A percentile compares a stretch with the other conserved stretches of the same genome.
Evolutionary conservation across 1,140 invertebrate species (phyloP).

Genomic region (Zaprionus camerounensis): DNA sequence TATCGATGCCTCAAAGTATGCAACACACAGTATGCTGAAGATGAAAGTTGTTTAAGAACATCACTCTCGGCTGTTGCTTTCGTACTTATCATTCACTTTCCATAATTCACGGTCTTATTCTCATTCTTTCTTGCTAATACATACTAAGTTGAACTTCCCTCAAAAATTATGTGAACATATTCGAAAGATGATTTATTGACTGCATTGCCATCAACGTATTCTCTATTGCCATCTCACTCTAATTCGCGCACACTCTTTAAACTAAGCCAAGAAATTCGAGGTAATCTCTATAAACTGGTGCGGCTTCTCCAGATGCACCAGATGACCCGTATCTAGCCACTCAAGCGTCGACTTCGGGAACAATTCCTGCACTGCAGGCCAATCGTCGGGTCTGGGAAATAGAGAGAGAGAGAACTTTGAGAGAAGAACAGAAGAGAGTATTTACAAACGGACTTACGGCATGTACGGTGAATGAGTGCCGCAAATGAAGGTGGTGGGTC

Average conservation of each 20-base stretch:
- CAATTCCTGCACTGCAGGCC: slow-evolving; percentile 88
- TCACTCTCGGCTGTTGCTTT: no score
- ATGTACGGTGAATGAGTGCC: slow-evolving; percentile 92
- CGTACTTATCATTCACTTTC: no score
- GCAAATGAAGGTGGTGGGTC: slow-evolving; percentile 92
- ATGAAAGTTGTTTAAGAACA: no score
- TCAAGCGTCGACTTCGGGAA: slow-evolving; percentile 91
- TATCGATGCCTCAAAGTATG: no score
- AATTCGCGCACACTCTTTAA: slow-evolving; percentile 27
- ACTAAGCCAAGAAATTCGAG: slow-evolving; percentile 85
- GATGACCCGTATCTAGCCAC: slow-evolving; percentile 93
- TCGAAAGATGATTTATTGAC: neutral
- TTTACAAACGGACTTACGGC: slow-evolving; percentile 85
- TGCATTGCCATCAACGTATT: neutral
- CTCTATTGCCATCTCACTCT: slow-evolving; percentile 35
- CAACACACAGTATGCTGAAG: no score
- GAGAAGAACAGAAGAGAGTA: no score
- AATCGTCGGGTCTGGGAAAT: slow-evolving; percentile 86
- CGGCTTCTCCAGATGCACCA: slow-evolving; percentile 96
- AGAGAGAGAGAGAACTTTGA: slow-evolving; percentile 49
- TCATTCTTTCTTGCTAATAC: no score
- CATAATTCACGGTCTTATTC: no score
- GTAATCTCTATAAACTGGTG: slow-evolving; percentile 89
- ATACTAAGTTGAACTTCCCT: no score
- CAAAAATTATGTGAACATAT: no score